Conservation (phyloP, 2,797 vertebrate genomes). For the Nyctibius grandis region DNA sequence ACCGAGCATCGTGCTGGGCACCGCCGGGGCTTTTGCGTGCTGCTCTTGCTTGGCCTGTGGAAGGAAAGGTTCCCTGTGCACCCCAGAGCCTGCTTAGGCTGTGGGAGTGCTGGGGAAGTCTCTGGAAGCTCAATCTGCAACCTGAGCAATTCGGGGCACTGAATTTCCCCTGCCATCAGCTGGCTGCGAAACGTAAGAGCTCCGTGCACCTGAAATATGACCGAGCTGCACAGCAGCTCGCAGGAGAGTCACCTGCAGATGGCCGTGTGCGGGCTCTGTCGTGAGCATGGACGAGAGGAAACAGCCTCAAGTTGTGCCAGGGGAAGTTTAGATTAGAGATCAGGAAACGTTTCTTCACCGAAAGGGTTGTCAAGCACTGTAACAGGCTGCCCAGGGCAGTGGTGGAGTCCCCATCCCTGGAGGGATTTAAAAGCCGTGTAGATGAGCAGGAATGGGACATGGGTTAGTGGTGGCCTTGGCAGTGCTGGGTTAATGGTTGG, state of each 20-base stretch:
- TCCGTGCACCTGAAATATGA: neutral
- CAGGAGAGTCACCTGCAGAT: neutral
- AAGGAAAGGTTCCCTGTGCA: neutral
- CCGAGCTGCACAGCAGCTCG: neutral
- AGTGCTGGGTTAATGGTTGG: too few species aligned
- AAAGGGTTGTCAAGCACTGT: too few species aligned
- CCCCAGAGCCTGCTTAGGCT: neutral
- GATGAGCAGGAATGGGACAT: too few species aligned
- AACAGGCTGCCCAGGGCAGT: too few species aligned
- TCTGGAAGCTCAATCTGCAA: neutral
- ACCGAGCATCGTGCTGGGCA: neutral
- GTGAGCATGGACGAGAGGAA: too few species aligned
- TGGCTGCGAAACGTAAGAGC: neutral
- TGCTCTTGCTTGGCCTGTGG: neutral
- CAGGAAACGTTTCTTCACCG: too few species aligned
- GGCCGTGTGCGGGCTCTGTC: accelerated
- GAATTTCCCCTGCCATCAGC: neutral
- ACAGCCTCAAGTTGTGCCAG: too few species aligned
- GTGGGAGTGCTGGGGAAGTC: neutral
- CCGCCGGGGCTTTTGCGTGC: accelerated
- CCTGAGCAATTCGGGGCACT: neutral
- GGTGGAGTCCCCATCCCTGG: too few species aligned
- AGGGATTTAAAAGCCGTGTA: too few species aligned
- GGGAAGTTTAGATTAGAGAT: too few species aligned
- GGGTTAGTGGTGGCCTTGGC: too few species aligned